Conservation (phyloP, 1,140 invertebrate species). For the Oryctes rhinoceros region DNA sequence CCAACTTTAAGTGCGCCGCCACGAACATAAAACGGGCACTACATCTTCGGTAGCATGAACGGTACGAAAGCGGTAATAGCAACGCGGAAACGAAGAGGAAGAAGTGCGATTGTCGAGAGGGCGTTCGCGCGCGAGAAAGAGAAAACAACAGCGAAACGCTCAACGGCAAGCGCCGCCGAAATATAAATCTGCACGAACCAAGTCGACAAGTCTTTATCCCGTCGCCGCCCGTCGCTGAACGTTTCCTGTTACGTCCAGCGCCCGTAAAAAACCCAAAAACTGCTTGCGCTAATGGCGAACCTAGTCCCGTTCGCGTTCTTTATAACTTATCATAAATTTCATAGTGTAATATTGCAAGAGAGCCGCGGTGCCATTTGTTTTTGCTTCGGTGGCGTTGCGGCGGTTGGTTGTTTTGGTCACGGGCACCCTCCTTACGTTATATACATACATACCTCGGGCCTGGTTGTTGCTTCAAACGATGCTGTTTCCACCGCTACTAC, state of each 20-base stretch:
- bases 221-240: slow-evolving; percentile 29
- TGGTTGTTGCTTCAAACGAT: slow-evolving; percentile 1
- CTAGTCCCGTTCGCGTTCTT: slow-evolving; percentile 48
- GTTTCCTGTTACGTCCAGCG: slow-evolving; percentile 46
- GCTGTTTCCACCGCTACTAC: not conserved
- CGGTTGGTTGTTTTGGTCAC: slow-evolving; percentile 22
- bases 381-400: slow-evolving; percentile 51
- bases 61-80: not conserved
- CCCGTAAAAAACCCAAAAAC: slow-evolving; percentile 51
- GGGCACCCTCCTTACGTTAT: not conserved
- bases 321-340: slow-evolving; percentile 56
- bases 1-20: not conserved
- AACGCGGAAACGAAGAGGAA: not conserved
- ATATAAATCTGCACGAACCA: slow-evolving; percentile 47
- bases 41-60: not conserved
- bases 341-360: slow-evolving; percentile 56
- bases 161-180: slow-evolving; percentile 25
- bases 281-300: slow-evolving; percentile 50
- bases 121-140: not conserved
- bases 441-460: not conserved
- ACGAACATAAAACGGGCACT: not conserved
- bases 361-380: slow-evolving; percentile 55
- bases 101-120: not conserved
- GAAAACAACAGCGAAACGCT: not conserved
- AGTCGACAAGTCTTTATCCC: slow-evolving; percentile 50